Evolutionary conservation across 2,113 vertebrate species (phyloP).

Genomic region (Hyperoodon ampullatus): DNA sequence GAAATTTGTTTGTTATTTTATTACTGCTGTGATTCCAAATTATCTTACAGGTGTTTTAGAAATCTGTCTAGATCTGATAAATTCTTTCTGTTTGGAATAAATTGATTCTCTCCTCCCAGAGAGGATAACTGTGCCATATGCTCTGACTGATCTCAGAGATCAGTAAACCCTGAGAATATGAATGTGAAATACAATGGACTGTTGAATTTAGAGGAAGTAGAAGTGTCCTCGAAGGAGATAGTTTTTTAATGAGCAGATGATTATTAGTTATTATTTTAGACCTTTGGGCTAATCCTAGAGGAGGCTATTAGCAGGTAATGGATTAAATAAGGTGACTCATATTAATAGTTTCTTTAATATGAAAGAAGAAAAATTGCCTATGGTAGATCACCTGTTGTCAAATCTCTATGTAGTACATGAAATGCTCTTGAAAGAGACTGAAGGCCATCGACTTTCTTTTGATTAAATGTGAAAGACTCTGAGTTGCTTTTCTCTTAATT

Average conservation of each 20-base stretch:
- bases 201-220: constrained; percentile 76
- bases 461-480: not conserved
- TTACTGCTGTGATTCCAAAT: constrained; percentile 82
- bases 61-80: constrained; percentile 86
- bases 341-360: constrained; percentile 65
- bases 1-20: constrained; percentile 82
- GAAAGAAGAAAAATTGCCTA: constrained; percentile 55
- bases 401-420: not conserved
- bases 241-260: constrained; percentile 79
- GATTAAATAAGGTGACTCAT: constrained; percentile 35
- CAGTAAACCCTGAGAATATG: constrained; percentile 51
- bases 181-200: constrained; percentile 32
- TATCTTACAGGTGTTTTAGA: constrained; percentile 86
- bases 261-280: constrained; percentile 71
- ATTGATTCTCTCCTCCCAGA: constrained; percentile 71
- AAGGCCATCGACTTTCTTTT: constrained; percentile 30
- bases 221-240: constrained; percentile 56
- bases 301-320: constrained; percentile 56
- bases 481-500: constrained; percentile 16
- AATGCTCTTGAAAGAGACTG: constrained; percentile 36
- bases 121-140: constrained; percentile 78
- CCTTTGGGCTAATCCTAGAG: constrained; percentile 52
- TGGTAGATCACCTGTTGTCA: constrained; percentile 47
- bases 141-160: constrained; percentile 61
- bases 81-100: constrained; percentile 79